Conservation (phyloP, 2,113 vertebrate species). For the Gallinago undulata region DNA sequence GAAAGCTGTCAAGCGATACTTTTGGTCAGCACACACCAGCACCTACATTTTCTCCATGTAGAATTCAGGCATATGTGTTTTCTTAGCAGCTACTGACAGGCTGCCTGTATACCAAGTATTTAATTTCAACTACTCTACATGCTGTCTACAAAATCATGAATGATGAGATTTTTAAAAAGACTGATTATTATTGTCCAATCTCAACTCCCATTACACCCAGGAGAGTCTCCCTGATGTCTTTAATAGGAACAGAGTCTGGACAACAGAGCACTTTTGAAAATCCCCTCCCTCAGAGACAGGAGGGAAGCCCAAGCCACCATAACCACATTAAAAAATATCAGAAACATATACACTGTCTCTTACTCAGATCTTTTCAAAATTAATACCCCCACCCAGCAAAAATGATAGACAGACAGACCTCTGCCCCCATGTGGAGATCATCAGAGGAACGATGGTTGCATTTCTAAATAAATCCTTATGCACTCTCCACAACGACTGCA, state of each 20-base stretch:
- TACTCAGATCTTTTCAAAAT: neutral
- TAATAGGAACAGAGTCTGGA: neutral
- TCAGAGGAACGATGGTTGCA: neutral
- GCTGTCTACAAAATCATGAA: neutral
- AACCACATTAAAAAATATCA: slow-evolving; percentile 6
- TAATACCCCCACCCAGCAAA: neutral
- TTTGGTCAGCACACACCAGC: neutral
- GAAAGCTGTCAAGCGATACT: neutral
- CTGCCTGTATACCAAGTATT: neutral
- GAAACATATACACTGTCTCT: neutral
- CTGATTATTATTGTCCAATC: neutral
- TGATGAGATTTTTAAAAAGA: neutral
- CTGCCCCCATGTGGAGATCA: neutral
- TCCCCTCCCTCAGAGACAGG: neutral
- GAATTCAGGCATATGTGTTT: neutral
- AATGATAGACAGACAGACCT: neutral
- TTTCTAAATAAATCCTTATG: slow-evolving; percentile 13
- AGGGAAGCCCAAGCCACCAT: neutral
- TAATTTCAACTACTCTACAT: neutral
- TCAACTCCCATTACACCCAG: neutral
- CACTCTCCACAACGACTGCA: neutral
- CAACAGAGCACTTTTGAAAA: neutral
- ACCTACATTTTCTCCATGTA: neutral
- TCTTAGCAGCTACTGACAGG: neutral
- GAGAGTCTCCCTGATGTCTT: neutral